Evolutionary conservation across 2,113 vertebrate species (phyloP), one percentile per base, ranked within the genome.

Genomic region (Thamnaconus septentrionalis): DNA sequence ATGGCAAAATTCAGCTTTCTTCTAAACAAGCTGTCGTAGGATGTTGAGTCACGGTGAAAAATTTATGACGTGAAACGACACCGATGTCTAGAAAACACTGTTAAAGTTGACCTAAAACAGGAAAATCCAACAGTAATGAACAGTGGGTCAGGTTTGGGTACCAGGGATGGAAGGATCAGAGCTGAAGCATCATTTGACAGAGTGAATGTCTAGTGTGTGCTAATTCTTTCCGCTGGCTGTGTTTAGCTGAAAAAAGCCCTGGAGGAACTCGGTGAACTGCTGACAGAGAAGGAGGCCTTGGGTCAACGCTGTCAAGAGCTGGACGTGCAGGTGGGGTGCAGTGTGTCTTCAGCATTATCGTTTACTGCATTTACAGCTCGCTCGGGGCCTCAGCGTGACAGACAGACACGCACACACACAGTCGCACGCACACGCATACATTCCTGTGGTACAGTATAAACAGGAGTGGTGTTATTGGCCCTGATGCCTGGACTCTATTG

Each of bases 261-360:
- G 8, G 95, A 96, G 79, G 92, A 96, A 9, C 91, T 98, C 61
- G 78, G 91, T 58, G 93, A 94, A 67, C 92, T 94, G 42, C 57
- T 90, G 43, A 78, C 93, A 66, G 94, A 96, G 82, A 98, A 96
- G 83, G 96, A 98, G 46, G 94, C 96, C 10, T 71, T 99, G 47
- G 92, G 92, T 11, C 96, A 96, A 53, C 93, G 96, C 69, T 99
- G 96, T 71, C 93, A 96, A 80, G 96, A 98, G 81, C 87, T 98
- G 12, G 97, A 98, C 69, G 72, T 96, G 51, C 97, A 98, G 95
- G 97, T 99, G 76, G 41, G 2, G 18, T 49, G 12, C 51, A 57
- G 41, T 41, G 40, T 47, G 42, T 10, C 6, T 45, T 0, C 58
- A 70, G 40, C 57, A 47, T 55, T 7, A 49, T 7, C 40, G 10